A percentile compares a stretch with the other conserved stretches of the same genome.
Evolutionary conservation across 2,113 vertebrate species (phyloP).

Genomic region (Todiramphus saurophagus): DNA sequence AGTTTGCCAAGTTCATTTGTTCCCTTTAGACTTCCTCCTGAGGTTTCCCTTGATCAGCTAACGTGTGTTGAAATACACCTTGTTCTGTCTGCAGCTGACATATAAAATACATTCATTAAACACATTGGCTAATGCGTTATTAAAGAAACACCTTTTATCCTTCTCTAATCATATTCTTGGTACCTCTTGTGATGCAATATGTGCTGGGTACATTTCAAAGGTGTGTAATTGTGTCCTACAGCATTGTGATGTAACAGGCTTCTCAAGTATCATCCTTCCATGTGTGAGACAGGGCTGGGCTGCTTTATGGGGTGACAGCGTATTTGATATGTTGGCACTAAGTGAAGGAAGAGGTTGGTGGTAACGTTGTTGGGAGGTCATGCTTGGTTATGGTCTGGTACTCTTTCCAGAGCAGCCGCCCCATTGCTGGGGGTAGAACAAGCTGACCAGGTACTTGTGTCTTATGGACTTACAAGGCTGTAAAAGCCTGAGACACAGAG

Average conservation of each 20-base stretch:
- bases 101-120: conserved; percentile 46
- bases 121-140: conserved; percentile 18
- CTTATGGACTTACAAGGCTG: background rate
- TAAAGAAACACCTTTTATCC: conserved; percentile 55
- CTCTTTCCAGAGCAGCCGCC: background rate
- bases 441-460: background rate
- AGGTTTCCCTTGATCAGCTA: conserved; percentile 51
- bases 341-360: background rate
- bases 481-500: background rate
- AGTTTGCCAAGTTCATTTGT: conserved; percentile 40
- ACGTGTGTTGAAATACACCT: conserved; percentile 25
- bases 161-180: conserved; percentile 47
- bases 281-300: background rate
- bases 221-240: conserved; percentile 5
- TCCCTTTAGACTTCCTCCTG: conserved; percentile 23
- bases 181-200: conserved; percentile 49
- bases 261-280: conserved; percentile 11
- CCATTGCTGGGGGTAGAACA: background rate
- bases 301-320: background rate
- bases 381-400: background rate
- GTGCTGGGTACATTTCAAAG: conserved; percentile 36
- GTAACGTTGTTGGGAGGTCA: background rate
- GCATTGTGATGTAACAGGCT: conserved; percentile 25
- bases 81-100: conserved; percentile 17
- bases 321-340: conserved; percentile 22